Percentiles rank a stretch among this genome's conserved stretches.
These are phyloP conservation scores for Sarcophaga rosellei DNA, from an alignment of 2,888 invertebrate species.

Conservation along the genomic window DNA sequence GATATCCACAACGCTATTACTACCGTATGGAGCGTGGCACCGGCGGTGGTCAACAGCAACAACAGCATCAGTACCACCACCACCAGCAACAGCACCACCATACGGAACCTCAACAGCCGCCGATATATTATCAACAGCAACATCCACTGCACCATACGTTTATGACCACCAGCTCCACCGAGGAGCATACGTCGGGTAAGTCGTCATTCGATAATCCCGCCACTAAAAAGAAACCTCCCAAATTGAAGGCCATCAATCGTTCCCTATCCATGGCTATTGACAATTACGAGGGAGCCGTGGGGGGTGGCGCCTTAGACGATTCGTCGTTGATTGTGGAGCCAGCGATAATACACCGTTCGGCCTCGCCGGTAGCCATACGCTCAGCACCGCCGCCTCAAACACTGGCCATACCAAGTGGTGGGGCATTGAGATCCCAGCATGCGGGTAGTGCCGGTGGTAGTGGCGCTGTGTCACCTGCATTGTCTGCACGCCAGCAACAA, in stretches of 20 bases:
- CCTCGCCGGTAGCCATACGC: conserved; percentile 78
- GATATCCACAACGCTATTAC: conserved; percentile 80
- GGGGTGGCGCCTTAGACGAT: conserved; percentile 71
- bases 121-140: conserved; percentile 61
- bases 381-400: conserved; percentile 80
- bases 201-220: conserved; percentile 80
- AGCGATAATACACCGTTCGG: conserved; percentile 79
- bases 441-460: conserved; percentile 73
- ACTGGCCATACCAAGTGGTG: conserved; percentile 75
- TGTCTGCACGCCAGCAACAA: conserved; percentile 79
- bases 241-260: conserved; percentile 81
- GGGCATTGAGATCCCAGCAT: conserved; percentile 66
- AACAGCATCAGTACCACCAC: conserved; percentile 64
- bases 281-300: conserved; percentile 74
- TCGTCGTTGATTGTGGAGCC: conserved; percentile 79
- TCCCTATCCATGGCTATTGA: conserved; percentile 81
- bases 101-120: conserved; percentile 33
- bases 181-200: conserved; percentile 72
- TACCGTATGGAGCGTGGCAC: conserved; percentile 81
- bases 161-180: conserved; percentile 72
- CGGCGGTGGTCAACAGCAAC: conserved; percentile 79
- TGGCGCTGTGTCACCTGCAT: conserved; percentile 78
- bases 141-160: conserved; percentile 74
- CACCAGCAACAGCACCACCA: conserved; percentile 56
- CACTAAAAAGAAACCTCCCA: conserved; percentile 81